These are phyloP conservation scores for Nephrotoma guestfalica DNA, from an alignment of 2,888 invertebrate genomes.

Conservation along the genomic window DNA sequence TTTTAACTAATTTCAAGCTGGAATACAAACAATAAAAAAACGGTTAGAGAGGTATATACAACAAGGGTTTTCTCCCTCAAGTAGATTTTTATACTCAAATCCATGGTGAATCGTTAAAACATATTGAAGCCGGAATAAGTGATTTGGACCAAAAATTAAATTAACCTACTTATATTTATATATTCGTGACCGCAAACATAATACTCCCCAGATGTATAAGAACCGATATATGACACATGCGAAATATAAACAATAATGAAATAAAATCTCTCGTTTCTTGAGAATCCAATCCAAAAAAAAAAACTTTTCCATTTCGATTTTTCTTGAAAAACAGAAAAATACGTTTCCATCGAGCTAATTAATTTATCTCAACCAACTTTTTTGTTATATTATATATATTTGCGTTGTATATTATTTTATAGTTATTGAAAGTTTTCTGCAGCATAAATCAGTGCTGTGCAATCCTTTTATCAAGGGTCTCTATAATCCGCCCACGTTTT, in stretches of 20 bases:
- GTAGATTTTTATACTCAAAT: neutral
- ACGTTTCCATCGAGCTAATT: neutral
- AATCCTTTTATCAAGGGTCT: neutral
- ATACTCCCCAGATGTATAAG: neutral
- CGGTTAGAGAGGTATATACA: neutral
- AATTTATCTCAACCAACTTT: neutral
- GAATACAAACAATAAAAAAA: neutral
- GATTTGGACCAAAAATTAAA: neutral
- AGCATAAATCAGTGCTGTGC: neutral
- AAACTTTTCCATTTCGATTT: neutral
- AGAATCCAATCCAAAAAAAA: neutral
- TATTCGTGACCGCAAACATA: neutral
- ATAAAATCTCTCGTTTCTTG: neutral
- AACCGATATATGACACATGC: neutral
- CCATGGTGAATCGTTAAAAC: neutral
- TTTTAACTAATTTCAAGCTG: neutral
- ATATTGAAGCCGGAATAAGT: neutral
- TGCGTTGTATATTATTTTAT: neutral
- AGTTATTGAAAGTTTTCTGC: neutral
- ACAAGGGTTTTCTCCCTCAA: neutral
- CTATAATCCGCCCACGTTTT: neutral
- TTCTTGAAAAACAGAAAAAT: neutral
- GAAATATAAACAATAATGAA: neutral
- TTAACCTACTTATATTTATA: neutral
- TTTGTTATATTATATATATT: neutral